Evolutionary conservation across 2,113 vertebrate genomes (phyloP), one percentile per base, ranked within the genome.

Genomic region (Mus pahari): DNA sequence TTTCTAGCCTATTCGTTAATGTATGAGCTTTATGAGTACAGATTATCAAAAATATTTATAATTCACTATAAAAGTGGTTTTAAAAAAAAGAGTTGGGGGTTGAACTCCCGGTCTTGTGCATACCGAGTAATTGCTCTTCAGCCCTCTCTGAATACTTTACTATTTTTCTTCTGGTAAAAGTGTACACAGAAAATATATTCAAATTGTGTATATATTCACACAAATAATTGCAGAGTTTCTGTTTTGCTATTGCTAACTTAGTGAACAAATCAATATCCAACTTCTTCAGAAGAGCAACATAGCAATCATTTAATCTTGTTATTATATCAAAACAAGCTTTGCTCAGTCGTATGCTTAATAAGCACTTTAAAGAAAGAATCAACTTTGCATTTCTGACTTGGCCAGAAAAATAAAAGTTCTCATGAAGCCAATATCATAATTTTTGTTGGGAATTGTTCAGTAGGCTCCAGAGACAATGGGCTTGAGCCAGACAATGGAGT

Each of bases 401-500:
- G 9, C 39, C 20, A 70, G 73, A 19, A 31, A 89, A 82, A 77
- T 42, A 50, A 48, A 88, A 71, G 16, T 89, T 62, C 39, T 86
- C 2, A 28, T n/a, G 26, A 19, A 86, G 53, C 7, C 45, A 50
- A 0, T 86, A 71, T 42, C 10, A 58, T 62, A 66, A 20, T 66
- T 11, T 93, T 94, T 28, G 22, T 20, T 60, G 66, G 31, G 12
- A 45, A 81, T 89, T 90, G 31, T 58, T 86, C 39, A 92, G 58
- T 77, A 73, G 82, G 0, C 62, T 92, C 28, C 19, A 55, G 33
- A 60, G 16, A 84, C 20, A 92, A 74, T 77, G 19, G 3, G 28
- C 92, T 75, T 28, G 89, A 74, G 71, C 50, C 66, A 94, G 75
- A 96, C n/a, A 71, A 73, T 60, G 42, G 20, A 93, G 33, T 96